Evolutionary conservation across 2,113 vertebrate species (phyloP).

Genomic region (Pontoporia blainvillei): DNA sequence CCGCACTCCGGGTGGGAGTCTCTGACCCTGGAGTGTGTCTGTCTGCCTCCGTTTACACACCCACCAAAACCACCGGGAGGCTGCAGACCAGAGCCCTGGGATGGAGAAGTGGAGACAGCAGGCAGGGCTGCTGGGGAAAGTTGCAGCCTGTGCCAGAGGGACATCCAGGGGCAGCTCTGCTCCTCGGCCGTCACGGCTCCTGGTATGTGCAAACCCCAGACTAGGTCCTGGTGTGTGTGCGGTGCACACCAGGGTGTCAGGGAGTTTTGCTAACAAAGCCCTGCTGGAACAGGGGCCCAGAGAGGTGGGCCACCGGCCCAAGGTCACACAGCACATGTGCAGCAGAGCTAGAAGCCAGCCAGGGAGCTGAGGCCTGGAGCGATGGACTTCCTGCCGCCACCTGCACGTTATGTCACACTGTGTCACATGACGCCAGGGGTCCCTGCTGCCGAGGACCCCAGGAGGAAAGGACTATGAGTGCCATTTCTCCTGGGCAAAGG

Average conservation of each 20-base stretch:
- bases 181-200: fast-evolving
- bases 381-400: neutral
- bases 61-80: neutral
- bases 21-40: neutral
- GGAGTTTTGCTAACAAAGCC: neutral
- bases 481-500: neutral
- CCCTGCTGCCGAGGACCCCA: fast-evolving
- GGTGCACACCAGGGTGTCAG: too few species aligned
- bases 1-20: fast-evolving
- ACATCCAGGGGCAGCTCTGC: fast-evolving
- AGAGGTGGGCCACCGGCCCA: neutral
- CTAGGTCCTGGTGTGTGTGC: neutral
- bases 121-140: neutral
- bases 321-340: neutral
- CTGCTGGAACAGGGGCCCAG: neutral
- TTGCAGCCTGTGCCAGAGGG: neutral
- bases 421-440: fast-evolving
- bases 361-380: neutral
- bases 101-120: neutral
- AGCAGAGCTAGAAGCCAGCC: neutral
- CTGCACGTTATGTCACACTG: fast-evolving
- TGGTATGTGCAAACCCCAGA: neutral
- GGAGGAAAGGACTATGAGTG: neutral
- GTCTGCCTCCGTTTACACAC: conserved; percentile 37
- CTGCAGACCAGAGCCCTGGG: neutral